These are phyloP conservation scores for Heliconius himera DNA, from an alignment of 1,140 invertebrate genomes.

Conservation along the genomic window DNA sequence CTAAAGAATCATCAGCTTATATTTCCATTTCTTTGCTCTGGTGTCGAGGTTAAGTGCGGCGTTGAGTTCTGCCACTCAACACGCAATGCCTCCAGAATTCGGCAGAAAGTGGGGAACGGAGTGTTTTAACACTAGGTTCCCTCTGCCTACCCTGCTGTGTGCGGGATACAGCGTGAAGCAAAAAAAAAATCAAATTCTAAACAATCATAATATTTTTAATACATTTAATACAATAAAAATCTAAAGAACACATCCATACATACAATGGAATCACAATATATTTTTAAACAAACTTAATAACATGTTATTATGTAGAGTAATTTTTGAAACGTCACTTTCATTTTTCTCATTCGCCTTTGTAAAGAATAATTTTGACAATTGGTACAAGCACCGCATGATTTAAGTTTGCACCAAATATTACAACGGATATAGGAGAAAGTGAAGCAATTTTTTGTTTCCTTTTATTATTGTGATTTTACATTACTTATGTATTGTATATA, in stretches of 20 bases:
- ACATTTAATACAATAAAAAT: too few relatives aligned
- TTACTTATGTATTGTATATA: not conserved
- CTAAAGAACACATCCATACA: not conserved
- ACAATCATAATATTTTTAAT: too few relatives aligned
- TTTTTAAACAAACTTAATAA: not conserved
- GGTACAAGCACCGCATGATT: not conserved
- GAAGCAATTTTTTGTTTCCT: constrained; percentile 28
- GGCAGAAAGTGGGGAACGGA: too few relatives aligned
- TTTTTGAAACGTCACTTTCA: not conserved
- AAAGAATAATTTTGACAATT: not conserved
- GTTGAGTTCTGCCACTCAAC: too few relatives aligned
- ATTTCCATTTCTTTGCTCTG: too few relatives aligned
- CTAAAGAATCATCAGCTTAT: too few relatives aligned
- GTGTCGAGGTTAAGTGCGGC: too few relatives aligned
- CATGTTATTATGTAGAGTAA: not conserved
- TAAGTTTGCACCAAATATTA: not conserved
- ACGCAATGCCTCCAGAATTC: too few relatives aligned
- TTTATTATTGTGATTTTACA: not conserved
- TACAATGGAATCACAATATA: not conserved
- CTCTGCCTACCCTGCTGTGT: too few relatives aligned
- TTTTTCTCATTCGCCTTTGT: constrained; percentile 9
- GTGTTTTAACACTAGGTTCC: too few relatives aligned
- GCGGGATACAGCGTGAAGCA: too few relatives aligned
- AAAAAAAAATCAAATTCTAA: too few relatives aligned
- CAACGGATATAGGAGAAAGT: constrained; percentile 33